Conservation (phyloP, 1,140 invertebrate species). For the Drosophila watanabei region DNA sequence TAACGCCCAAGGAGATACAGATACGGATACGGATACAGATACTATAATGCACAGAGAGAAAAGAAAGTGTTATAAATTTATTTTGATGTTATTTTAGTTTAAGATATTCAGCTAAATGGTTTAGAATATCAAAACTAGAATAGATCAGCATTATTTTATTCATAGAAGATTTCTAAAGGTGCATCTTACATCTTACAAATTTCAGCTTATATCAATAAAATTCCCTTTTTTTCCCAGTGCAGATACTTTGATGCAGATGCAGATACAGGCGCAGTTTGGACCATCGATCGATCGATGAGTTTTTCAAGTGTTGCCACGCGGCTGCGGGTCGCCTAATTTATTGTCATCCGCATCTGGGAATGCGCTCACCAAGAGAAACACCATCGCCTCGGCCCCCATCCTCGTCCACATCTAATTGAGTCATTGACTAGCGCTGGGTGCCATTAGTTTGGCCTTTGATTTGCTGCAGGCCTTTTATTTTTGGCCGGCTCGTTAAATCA, state of each 20-base stretch:
- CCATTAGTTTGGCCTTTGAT: slow-evolving; percentile 60
- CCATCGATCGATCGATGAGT: slow-evolving; percentile 51
- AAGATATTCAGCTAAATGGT: too few species aligned
- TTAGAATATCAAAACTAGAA: too few species aligned
- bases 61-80: not conserved
- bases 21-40: slow-evolving; percentile 23
- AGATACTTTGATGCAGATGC: not conserved
- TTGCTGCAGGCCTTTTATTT: slow-evolving; percentile 37
- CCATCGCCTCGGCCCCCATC: not conserved
- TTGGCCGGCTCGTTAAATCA: slow-evolving; percentile 64
- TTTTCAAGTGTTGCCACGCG: slow-evolving; percentile 77
- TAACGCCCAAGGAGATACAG: slow-evolving; percentile 47
- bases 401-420: slow-evolving; percentile 67
- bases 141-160: too few species aligned
- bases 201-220: not conserved
- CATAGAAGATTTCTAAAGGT: not conserved
- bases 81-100: too few species aligned
- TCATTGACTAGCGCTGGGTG: slow-evolving; percentile 68
- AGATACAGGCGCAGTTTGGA: slow-evolving; percentile 39
- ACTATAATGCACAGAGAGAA: not conserved
- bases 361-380: slow-evolving; percentile 21
- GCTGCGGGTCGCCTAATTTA: slow-evolving; percentile 77
- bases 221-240: not conserved
- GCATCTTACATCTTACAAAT: not conserved
- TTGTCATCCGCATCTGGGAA: slow-evolving; percentile 56